Conservation (phyloP, 2,888 invertebrate genomes). For the Dolomedes plantarius region DNA sequence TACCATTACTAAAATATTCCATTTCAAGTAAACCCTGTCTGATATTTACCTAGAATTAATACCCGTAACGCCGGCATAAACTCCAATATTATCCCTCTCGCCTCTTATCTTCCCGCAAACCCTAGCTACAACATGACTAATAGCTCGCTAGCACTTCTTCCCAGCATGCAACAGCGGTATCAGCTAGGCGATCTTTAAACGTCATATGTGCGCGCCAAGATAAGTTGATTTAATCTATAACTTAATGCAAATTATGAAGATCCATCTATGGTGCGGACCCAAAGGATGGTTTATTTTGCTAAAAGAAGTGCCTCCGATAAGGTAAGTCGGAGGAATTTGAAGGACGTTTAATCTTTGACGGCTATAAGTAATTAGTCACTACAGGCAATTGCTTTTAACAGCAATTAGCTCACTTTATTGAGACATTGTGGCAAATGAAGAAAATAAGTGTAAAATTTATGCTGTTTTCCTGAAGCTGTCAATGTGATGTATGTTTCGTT, state of each 20-base stretch:
- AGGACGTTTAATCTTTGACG: neutral
- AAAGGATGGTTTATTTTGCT: neutral
- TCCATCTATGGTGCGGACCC: neutral
- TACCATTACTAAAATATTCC: neutral
- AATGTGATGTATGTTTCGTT: no score
- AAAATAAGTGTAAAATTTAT: no score
- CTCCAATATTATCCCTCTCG: neutral
- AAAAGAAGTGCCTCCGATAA: neutral
- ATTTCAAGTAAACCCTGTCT: neutral
- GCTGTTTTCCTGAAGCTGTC: no score
- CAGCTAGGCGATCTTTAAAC: neutral
- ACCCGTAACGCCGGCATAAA: neutral
- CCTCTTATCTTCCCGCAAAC: neutral
- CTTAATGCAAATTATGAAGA: slow-evolving; percentile 1
- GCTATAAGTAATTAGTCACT: neutral
- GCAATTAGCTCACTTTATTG: neutral
- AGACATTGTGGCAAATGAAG: no score
- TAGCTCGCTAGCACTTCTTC: neutral
- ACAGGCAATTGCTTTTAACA: neutral
- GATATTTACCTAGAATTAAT: neutral
- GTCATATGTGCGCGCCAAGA: neutral
- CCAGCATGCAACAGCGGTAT: neutral
- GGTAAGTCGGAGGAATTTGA: neutral
- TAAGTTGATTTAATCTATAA: slow-evolving; percentile 3
- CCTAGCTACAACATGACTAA: neutral